Percentiles rank a stretch among this genome's conserved stretches.
These are phyloP conservation scores for Tinea semifulvella DNA, from an alignment of 2,888 invertebrate species.

Conservation along the genomic window DNA sequence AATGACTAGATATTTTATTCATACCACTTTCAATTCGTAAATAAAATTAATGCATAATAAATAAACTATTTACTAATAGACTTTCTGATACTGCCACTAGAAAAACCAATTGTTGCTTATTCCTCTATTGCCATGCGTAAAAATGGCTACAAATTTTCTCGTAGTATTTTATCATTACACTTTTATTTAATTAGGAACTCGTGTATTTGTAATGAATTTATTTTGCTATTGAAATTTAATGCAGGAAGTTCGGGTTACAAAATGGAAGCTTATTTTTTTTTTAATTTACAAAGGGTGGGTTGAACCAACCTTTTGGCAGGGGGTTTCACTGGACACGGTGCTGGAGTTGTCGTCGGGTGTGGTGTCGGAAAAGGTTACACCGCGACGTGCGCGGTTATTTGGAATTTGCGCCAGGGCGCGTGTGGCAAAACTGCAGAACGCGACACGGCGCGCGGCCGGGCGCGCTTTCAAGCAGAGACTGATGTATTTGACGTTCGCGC, in stretches of 20 bases:
- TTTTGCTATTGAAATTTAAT: too few species aligned
- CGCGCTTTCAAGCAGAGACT: conserved; percentile 58
- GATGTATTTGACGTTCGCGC: conserved; percentile 34
- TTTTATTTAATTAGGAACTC: too few species aligned
- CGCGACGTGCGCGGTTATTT: conserved; percentile 55
- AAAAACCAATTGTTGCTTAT: too few species aligned
- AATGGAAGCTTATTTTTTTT: neutral
- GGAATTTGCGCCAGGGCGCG: conserved; percentile 57
- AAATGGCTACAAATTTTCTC: too few species aligned
- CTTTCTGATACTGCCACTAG: too few species aligned
- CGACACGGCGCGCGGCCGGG: conserved; percentile 56
- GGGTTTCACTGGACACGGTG: conserved; percentile 51
- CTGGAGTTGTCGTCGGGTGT: conserved; percentile 49
- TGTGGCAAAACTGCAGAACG: conserved; percentile 33
- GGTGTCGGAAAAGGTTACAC: conserved; percentile 61
- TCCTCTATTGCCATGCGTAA: too few species aligned
- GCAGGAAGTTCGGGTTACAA: conserved; percentile 1
- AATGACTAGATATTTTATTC: too few species aligned
- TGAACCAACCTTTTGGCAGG: conserved; percentile 64
- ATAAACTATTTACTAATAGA: too few species aligned
- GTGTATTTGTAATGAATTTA: too few species aligned
- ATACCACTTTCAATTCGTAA: too few species aligned
- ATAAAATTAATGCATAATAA: too few species aligned
- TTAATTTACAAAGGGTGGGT: conserved; percentile 22
- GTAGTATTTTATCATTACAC: too few species aligned